Percentiles rank a stretch among this genome's conserved stretches.
phyloP scores from a whole-genome alignment of 2,113 vertebrate genomes.

The Macrotis lagotis region DNA sequence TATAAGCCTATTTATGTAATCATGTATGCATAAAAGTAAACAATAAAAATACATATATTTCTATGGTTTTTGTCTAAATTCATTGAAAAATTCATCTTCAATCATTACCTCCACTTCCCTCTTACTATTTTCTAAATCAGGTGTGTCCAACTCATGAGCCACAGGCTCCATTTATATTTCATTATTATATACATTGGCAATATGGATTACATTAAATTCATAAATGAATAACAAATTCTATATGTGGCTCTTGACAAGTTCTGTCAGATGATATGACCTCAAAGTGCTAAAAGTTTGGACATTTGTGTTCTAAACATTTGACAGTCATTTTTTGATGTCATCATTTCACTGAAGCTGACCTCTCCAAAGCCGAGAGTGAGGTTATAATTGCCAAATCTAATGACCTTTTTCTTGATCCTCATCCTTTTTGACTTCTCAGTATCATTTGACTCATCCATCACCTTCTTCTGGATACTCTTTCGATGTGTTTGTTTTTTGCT shows the following conservation, averaged over 20 bases:
- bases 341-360: background rate
- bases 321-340: background rate
- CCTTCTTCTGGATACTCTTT: background rate
- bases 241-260: too few species aligned
- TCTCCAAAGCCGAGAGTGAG: background rate
- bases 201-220: too few species aligned
- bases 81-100: background rate
- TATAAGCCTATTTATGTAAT: too few species aligned
- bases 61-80: too few species aligned
- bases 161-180: too few species aligned
- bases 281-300: too few species aligned
- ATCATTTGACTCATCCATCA: background rate
- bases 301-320: background rate
- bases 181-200: too few species aligned
- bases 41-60: too few species aligned
- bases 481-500: background rate
- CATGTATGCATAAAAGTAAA: too few species aligned
- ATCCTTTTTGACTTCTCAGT: background rate
- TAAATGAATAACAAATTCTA: too few species aligned
- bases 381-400: background rate
- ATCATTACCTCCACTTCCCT: background rate
- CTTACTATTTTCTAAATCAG: background rate
- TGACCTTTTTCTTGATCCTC: background rate
- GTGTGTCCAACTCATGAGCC: too few species aligned
- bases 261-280: too few species aligned